A percentile compares a stretch with the other conserved stretches of the same genome.
Evolutionary conservation across 2,888 invertebrate genomes (phyloP).

Genomic region (Parnassius apollo): DNA sequence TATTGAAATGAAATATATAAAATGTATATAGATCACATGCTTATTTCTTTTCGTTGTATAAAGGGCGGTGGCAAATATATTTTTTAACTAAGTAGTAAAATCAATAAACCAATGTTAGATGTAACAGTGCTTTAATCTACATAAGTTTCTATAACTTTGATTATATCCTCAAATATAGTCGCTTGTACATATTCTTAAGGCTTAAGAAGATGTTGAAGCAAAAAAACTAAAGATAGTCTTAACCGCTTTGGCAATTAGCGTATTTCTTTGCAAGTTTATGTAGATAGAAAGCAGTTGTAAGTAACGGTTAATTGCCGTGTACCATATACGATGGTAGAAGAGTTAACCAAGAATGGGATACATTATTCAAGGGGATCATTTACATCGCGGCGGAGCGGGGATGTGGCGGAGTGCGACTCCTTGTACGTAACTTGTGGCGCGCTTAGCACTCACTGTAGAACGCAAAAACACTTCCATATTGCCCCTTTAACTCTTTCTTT

Average conservation of each 20-base stretch:
- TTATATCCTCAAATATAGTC: conserved; percentile 19
- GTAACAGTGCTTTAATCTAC: conserved; percentile 9
- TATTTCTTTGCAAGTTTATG: conserved; percentile 48
- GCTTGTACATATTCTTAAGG: conserved; percentile 17
- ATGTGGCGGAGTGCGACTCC: conserved; percentile 70
- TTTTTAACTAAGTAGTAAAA: conserved; percentile 10
- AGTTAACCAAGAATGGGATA: conserved; percentile 72
- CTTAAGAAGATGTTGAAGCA: conserved; percentile 25
- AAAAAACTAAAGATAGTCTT: conserved; percentile 23
- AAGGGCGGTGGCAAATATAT: conserved; percentile 15
- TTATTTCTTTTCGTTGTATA: conserved; percentile 11
- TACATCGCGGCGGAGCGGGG: conserved; percentile 69
- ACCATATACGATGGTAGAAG: conserved; percentile 70
- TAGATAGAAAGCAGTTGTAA: conserved; percentile 61
- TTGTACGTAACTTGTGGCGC: conserved; percentile 63
- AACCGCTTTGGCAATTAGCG: conserved; percentile 38
- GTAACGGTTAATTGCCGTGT: conserved; percentile 71
- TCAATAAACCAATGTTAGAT: conserved; percentile 23
- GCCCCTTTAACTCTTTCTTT: conserved; percentile 60
- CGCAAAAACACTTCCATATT: conserved; percentile 72
- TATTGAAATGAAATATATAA: conserved; percentile 7
- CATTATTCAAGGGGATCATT: conserved; percentile 79
- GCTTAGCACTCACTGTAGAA: conserved; percentile 56
- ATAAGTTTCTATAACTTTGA: conserved; percentile 22
- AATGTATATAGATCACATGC: not conserved